Evolutionary conservation across 2,888 invertebrate species (phyloP).

Genomic region (Lissocephala sabroskyi): DNA sequence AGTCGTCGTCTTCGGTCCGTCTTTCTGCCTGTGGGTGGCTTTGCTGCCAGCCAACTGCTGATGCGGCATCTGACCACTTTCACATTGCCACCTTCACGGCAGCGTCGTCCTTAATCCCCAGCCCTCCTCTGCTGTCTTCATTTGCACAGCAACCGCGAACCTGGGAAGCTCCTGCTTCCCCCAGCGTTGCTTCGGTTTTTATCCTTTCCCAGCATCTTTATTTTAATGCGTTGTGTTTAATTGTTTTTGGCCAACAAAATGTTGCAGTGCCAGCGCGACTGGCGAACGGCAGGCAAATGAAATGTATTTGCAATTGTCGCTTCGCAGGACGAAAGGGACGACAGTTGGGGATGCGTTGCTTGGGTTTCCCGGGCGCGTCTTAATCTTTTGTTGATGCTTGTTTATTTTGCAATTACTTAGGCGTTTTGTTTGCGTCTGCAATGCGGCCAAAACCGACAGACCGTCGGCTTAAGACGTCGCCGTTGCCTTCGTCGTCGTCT

Average conservation of each 20-base stretch:
- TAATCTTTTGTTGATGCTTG: slow-evolving; percentile 70
- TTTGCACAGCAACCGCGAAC: slow-evolving; percentile 7
- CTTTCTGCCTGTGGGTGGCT: no score
- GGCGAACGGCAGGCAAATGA: slow-evolving; percentile 25
- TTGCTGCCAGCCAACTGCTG: slow-evolving; percentile 15
- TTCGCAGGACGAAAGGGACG: neutral
- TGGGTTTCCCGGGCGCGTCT: slow-evolving; percentile 36
- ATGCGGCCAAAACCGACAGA: slow-evolving; percentile 36
- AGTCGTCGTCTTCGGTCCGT: slow-evolving; percentile 26
- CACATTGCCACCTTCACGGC: neutral
- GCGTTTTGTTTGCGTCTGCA: slow-evolving; percentile 66
- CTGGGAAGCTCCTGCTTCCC: slow-evolving; percentile 28
- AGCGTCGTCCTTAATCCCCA: neutral
- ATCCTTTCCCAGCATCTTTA: slow-evolving; percentile 1
- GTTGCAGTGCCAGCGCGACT: slow-evolving; percentile 12
- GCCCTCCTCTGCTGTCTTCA: neutral
- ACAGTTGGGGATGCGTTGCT: slow-evolving; percentile 1
- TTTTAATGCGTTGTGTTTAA: slow-evolving; percentile 35
- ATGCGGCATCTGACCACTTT: slow-evolving; percentile 59
- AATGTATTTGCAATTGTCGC: slow-evolving; percentile 50
- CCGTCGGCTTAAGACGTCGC: no score
- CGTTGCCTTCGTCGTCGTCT: slow-evolving; percentile 5
- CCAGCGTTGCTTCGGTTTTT: neutral
- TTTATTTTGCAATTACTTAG: slow-evolving; percentile 69
- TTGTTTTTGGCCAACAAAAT: slow-evolving; percentile 31